Evolutionary conservation across 1,140 invertebrate species (phyloP).

Genomic region (Doryteuthis pealeii): DNA sequence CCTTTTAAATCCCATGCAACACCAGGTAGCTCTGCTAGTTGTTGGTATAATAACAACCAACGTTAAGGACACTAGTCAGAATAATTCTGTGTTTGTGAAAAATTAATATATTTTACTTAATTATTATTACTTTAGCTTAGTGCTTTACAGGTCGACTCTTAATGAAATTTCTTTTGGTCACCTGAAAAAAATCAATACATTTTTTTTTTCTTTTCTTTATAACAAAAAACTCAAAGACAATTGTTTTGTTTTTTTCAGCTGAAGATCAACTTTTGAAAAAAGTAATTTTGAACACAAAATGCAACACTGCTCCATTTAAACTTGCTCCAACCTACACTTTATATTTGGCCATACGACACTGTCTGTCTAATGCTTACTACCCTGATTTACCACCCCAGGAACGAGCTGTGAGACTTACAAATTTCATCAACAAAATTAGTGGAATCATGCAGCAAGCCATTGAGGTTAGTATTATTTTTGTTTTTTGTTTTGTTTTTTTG

Average conservation of each 20-base stretch:
- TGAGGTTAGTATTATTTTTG: slow-evolving; percentile 59
- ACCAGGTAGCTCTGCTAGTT: too few species aligned
- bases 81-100: too few species aligned
- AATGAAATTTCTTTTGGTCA: too few species aligned
- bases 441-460: slow-evolving; percentile 82
- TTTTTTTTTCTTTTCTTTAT: too few species aligned
- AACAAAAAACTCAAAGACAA: too few species aligned
- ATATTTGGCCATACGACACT: slow-evolving; percentile 86
- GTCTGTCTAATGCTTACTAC: slow-evolving; percentile 89
- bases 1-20: too few species aligned
- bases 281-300: slow-evolving; percentile 82
- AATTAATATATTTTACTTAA: too few species aligned
- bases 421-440: slow-evolving; percentile 86
- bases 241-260: neutral
- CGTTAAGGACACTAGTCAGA: too few species aligned
- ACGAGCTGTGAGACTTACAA: slow-evolving; percentile 83
- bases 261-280: slow-evolving; percentile 87
- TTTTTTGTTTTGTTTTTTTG: too few species aligned
- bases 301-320: slow-evolving; percentile 63
- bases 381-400: slow-evolving; percentile 89
- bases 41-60: too few species aligned
- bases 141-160: too few species aligned
- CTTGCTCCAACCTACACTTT: slow-evolving; percentile 92
- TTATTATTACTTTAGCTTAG: too few species aligned
- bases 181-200: neutral